Conservation (phyloP, 1,140 invertebrate species). For the Lineus longissimus region DNA sequence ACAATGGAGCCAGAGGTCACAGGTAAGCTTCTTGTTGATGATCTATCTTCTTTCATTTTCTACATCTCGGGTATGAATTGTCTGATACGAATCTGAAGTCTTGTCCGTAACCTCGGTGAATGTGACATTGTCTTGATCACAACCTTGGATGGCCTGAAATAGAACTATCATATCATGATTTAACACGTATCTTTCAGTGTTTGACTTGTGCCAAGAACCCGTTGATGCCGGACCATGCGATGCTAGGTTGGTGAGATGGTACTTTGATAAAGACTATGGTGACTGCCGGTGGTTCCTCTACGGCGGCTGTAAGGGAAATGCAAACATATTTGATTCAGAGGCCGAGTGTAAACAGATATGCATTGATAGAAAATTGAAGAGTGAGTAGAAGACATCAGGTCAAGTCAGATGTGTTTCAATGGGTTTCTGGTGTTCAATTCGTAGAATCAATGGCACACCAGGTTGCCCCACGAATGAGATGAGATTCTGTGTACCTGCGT, state of each 20-base stretch:
- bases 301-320: constrained; percentile 65
- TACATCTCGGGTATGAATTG: too few species aligned
- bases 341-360: constrained; percentile 13
- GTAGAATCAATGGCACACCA: not conserved
- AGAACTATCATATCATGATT: too few species aligned
- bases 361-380: not conserved
- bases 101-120: too few species aligned
- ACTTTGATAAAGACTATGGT: constrained; percentile 5
- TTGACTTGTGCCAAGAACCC: constrained; percentile 22
- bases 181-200: too few species aligned
- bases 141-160: too few species aligned
- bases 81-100: too few species aligned
- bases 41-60: too few species aligned
- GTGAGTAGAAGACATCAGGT: not conserved
- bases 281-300: constrained; percentile 58
- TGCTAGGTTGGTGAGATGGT: constrained; percentile 10
- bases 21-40: not conserved
- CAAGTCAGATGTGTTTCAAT: not conserved
- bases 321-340: constrained; percentile 60
- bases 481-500: too few species aligned
- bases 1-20: not conserved
- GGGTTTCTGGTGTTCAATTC: not conserved
- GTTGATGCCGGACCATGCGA: constrained; percentile 58
- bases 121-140: too few species aligned
- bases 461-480: not conserved